Evolutionary conservation across 1,140 invertebrate genomes (phyloP).

Genomic region (Drosophila busckii): DNA sequence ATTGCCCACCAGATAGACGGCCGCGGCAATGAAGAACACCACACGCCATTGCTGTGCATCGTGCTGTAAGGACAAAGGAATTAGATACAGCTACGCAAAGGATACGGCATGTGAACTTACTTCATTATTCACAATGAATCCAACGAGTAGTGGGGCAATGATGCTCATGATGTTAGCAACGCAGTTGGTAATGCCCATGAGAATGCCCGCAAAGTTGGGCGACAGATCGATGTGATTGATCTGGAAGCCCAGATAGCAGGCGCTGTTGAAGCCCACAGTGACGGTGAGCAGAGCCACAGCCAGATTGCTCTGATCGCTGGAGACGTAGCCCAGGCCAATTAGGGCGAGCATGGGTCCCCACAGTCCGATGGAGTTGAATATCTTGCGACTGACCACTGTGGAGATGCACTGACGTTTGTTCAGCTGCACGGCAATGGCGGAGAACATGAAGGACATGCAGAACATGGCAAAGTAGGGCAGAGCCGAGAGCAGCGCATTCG

Average conservation of each 20-base stretch:
- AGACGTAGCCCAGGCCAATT: conserved; percentile 83
- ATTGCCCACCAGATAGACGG: conserved; percentile 85
- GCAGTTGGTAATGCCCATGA: conserved; percentile 87
- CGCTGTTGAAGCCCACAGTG: conserved; percentile 88
- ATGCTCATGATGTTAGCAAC: conserved; percentile 87
- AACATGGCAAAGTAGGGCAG: conserved; percentile 90
- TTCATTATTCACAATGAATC: conserved; percentile 83
- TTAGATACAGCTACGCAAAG: background rate
- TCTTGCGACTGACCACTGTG: conserved; percentile 82
- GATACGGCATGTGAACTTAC: conserved; percentile 74
- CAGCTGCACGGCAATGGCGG: conserved; percentile 80
- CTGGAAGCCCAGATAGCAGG: conserved; percentile 85
- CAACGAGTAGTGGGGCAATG: conserved; percentile 84
- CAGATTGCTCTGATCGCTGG: conserved; percentile 78
- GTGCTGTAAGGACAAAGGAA: conserved; percentile 67
- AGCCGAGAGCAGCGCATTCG: conserved; percentile 86
- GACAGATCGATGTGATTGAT: conserved; percentile 87
- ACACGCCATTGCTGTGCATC: conserved; percentile 84
- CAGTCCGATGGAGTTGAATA: conserved; percentile 84
- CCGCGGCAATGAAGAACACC: conserved; percentile 87
- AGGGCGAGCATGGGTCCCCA: conserved; percentile 83
- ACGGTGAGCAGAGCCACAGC: conserved; percentile 83
- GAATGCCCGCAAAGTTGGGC: conserved; percentile 87
- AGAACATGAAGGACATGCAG: conserved; percentile 84
- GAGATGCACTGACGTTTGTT: conserved; percentile 81